Conservation (phyloP, 2,797 vertebrate species). For the Labeo calbasu region DNA sequence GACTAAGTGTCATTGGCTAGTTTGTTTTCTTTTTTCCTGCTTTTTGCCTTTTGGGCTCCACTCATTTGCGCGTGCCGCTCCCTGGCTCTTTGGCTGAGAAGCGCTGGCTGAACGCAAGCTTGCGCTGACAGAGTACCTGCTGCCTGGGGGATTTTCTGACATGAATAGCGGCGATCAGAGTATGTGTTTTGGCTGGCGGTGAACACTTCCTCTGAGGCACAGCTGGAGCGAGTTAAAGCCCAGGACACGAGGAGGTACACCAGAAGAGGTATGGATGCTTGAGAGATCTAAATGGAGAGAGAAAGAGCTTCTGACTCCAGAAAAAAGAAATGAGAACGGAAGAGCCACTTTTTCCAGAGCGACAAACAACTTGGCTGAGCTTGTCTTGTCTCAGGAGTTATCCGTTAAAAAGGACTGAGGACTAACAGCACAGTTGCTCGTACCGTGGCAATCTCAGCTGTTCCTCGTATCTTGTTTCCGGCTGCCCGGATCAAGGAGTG, state of each 20-base stretch:
- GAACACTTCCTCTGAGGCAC: conserved; percentile 62
- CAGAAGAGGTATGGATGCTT: conserved; percentile 62
- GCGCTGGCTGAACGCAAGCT: conserved; percentile 59
- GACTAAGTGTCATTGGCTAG: conserved; percentile 67
- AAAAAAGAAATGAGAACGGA: conserved; percentile 59
- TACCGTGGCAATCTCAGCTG: conserved; percentile 44
- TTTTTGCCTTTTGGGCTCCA: conserved; percentile 33
- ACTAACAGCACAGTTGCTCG: conserved; percentile 20
- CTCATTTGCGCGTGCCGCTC: conserved; percentile 32
- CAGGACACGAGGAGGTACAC: conserved; percentile 62
- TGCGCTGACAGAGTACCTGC: conserved; percentile 75
- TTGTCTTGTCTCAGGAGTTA: conserved; percentile 57
- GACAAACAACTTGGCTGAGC: conserved; percentile 50
- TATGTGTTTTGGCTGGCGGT: conserved; percentile 70
- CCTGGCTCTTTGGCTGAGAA: conserved; percentile 62
- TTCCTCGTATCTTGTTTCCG: conserved; percentile 24
- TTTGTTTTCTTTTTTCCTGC: conserved; percentile 51
- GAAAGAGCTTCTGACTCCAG: conserved; percentile 39
- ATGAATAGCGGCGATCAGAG: conserved; percentile 67
- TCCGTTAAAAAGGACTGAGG: conserved; percentile 58
- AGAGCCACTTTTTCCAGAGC: conserved; percentile 48
- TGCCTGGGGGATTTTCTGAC: conserved; percentile 71
- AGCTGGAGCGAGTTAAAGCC: conserved; percentile 60
- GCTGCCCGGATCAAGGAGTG: not conserved
- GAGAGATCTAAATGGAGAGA: conserved; percentile 52